phyloP scores from a whole-genome alignment of 2,888 invertebrate genomes.

The Parnassius smintheus region DNA sequence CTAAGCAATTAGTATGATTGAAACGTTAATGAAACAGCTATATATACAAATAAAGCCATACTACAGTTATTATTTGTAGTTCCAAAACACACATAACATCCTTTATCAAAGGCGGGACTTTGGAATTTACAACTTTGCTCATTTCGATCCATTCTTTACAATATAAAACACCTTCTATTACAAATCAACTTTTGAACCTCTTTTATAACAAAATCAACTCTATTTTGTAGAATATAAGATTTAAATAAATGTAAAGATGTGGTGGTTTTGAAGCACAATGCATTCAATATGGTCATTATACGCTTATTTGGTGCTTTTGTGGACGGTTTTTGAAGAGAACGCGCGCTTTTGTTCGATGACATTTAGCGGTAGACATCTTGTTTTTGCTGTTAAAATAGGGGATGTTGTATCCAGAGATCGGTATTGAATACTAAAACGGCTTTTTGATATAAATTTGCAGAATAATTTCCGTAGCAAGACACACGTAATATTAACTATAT shows the following conservation, averaged over 20 bases:
- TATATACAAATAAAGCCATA: conserved; percentile 14
- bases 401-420: conserved; percentile 46
- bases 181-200: neutral
- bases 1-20: conserved; percentile 1
- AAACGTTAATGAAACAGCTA: conserved; percentile 17
- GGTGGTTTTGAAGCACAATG: conserved; percentile 46
- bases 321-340: conserved; percentile 46
- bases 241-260: conserved; percentile 25
- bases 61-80: conserved; percentile 16
- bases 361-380: conserved; percentile 73
- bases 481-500: too few species aligned
- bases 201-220: conserved; percentile 22
- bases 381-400: conserved; percentile 56
- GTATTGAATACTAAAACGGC: neutral
- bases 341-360: conserved; percentile 58
- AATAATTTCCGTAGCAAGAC: too few species aligned
- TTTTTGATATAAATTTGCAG: too few species aligned
- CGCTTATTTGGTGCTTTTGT: conserved; percentile 72
- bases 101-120: conserved; percentile 38
- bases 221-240: conserved; percentile 19
- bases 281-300: conserved; percentile 72
- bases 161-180: conserved; percentile 32
- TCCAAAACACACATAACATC: conserved; percentile 33
- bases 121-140: conserved; percentile 48
- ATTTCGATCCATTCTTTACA: conserved; percentile 54